phyloP scores from a whole-genome alignment of 2,888 invertebrate genomes.

The Ophraella communa region DNA sequence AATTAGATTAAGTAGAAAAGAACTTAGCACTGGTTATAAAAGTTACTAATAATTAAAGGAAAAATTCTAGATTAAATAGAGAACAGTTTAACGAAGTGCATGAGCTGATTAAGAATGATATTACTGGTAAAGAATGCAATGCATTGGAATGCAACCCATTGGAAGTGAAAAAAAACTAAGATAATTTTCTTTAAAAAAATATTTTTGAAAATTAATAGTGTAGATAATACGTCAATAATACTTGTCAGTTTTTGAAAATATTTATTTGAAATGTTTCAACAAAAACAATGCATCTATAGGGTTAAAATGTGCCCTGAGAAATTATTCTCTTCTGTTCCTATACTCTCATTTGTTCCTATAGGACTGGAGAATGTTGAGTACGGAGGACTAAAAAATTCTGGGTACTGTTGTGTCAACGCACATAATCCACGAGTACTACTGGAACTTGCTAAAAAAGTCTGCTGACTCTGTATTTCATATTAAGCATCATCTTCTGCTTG shows the following conservation, averaged over 20 bases:
- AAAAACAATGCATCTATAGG: too few species aligned
- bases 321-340: conserved; percentile 7
- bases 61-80: too few species aligned
- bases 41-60: too few species aligned
- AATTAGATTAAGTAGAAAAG: too few species aligned
- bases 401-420: conserved; percentile 6
- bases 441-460: neutral
- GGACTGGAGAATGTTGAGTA: conserved; percentile 13
- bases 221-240: neutral
- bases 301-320: conserved; percentile 9
- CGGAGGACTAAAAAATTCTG: conserved; percentile 11
- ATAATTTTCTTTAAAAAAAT: too few species aligned
- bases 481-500: conserved; percentile 17
- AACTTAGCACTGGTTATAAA: too few species aligned
- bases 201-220: too few species aligned
- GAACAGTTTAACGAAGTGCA: too few species aligned
- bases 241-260: neutral
- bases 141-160: conserved; percentile 4
- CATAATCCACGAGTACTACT: conserved; percentile 1
- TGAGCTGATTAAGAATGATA: too few species aligned
- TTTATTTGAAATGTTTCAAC: too few species aligned
- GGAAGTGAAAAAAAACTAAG: conserved; percentile 17
- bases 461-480: conserved; percentile 9
- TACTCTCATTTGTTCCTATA: conserved; percentile 2
- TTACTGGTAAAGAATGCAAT: conserved; percentile 13